A percentile compares a stretch with the other conserved stretches of the same genome.
phyloP scores from a whole-genome alignment of 2,888 invertebrate genomes.

The Eudasyphora cyanicolor region DNA sequence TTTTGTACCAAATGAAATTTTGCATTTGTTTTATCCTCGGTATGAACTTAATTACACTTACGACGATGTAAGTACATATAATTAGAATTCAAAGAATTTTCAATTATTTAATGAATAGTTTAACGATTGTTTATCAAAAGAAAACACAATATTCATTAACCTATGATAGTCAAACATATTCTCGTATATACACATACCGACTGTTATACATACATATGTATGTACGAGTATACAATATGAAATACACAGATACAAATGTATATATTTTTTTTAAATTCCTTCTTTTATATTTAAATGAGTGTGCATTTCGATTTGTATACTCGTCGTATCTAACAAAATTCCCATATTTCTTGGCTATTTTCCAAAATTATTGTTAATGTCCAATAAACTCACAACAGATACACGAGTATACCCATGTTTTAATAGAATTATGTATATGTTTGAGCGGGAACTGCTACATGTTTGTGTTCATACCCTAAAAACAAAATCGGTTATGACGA shows the following conservation, averaged over 20 bases:
- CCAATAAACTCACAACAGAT: conserved; percentile 14
- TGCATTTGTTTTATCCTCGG: too few species aligned
- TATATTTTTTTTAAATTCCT: too few species aligned
- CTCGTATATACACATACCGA: too few species aligned
- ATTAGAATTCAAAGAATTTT: conserved; percentile 41
- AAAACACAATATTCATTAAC: background rate
- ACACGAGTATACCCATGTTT: background rate
- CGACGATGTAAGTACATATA: background rate
- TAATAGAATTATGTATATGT: too few species aligned
- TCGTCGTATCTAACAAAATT: conserved; percentile 49
- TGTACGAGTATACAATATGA: background rate
- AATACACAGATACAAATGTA: background rate
- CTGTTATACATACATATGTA: background rate
- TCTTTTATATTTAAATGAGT: background rate
- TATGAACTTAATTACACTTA: too few species aligned
- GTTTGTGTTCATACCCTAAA: background rate
- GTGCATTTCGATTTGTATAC: background rate
- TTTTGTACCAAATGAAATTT: too few species aligned
- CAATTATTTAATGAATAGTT: conserved; percentile 39
- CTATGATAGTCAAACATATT: background rate
- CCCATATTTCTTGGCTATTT: conserved; percentile 47
- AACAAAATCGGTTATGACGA: too few species aligned
- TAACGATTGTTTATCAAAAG: conserved; percentile 16
- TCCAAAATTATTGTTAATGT: conserved; percentile 54
- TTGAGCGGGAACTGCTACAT: too few species aligned